Evolutionary conservation across 1,140 invertebrate species (phyloP), one percentile per base, ranked within the genome.

Genomic region (Pachypsylla venusta): DNA sequence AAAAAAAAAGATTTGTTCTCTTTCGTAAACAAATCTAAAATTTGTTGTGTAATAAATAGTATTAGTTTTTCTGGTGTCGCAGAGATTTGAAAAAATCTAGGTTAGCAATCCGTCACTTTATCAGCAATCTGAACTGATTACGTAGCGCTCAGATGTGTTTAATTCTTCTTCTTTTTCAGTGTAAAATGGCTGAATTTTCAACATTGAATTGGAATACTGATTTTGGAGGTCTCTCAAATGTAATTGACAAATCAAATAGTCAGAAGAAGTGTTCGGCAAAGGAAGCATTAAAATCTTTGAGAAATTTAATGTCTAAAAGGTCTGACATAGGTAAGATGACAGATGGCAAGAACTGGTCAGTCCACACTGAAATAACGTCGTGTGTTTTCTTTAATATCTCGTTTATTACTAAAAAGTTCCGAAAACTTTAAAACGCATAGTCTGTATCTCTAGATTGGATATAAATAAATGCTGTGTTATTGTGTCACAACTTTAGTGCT

Each of bases 231-330:
- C 16, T 48, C 16, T 5, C 16, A 3, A 48, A 4, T 48, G n/a
- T 19, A 19, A 3, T 7, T 35, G 30, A 35, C 4, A n/a, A 5
- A 48, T 19, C 22, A 4, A 48, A n/a, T 3, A 48, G n/a, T 5
- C 5, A 48, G 16, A 48, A 48, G 22, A 48, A 5, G 22, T 48
- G 42, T 48, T 48, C 42, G 7, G 4, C 42, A 48, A 48, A 48
- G n/a, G 42, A 48, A 19, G 42, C 7, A 19, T 48, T 48, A 48
- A 48, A 48, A n/a, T 48, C 42, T 19, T 48, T 48, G 16, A 48
- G 42, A 48, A 48, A 48, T 48, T 48, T 48, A 48, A 48, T 48
- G 42, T 5, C 42, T 4, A 48, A 48, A 48, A 48, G 42, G 22
- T 48, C 7, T 48, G 42, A 48, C 42, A 48, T 48, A 10, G 42